Evolutionary conservation across 2,113 vertebrate genomes (phyloP), one percentile per base, ranked within the genome.

Genomic region (Aphyosemion australe): DNA sequence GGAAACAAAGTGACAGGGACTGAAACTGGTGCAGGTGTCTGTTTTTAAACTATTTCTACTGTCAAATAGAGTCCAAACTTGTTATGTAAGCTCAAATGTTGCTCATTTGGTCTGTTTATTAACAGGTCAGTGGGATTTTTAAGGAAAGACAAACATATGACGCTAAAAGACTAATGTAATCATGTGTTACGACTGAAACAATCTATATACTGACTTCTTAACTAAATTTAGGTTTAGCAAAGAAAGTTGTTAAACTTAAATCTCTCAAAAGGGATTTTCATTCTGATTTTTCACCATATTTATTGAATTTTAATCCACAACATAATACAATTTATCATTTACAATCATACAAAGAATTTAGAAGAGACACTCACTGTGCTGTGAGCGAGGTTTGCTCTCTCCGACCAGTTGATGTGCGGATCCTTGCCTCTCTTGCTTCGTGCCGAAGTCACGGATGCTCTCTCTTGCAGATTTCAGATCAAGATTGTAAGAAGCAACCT

Each of bases 391-490:
- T 67, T 79, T 72, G 32, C 18, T 41, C 70, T 74, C 18, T 73
- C 12, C n/a, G 45, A 64, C 48, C 16, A 43, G 54, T 1, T 77
- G 79, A 77, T 75, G 75, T 51, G 64, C 61, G 67, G 78, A 76
- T 77, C 51, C 79, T 61, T 59, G 67, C 55, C 61, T 80, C 52
- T 77, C 42, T 68, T 71, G 26, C 26, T 26, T 26, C 5, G 26
- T 26, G 26, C 26, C 26, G 26, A 26, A 2, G 26, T 26, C 26
- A 6, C 45, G n/a, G 15, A 64, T 20, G 55, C 71, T 58, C 74
- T 65, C 74, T 82, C 66, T 65, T 77, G 69, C 70, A 74, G 76
- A 74, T 82, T 85, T 21, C 71, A 81, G 83, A 88, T 84, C 51
- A 31, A 58, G 75, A 87, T 70, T 77, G 79, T 65, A 77, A 85